Conservation (phyloP, 2,113 vertebrate species). For the Phainopepla nitens region DNA sequence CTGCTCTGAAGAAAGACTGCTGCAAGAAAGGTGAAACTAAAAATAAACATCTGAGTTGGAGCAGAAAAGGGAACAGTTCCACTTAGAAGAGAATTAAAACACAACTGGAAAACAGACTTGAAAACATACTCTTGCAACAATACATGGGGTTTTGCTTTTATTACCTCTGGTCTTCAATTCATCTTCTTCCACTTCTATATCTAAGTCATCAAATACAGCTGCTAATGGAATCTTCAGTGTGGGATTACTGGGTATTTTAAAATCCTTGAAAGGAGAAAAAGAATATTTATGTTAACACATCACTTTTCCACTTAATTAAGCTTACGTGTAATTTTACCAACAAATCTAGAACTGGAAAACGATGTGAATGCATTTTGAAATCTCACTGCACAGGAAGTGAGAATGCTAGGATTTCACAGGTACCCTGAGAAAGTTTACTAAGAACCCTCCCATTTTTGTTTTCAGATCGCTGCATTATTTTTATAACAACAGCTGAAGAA, state of each 20-base stretch:
- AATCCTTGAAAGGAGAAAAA: constrained; percentile 68
- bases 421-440: background rate
- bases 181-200: constrained; percentile 91
- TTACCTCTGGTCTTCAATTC: constrained; percentile 89
- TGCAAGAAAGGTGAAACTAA: background rate
- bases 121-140: background rate
- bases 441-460: background rate
- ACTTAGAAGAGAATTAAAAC: background rate
- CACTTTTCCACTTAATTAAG: background rate
- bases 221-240: constrained; percentile 84
- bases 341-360: background rate
- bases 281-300: background rate
- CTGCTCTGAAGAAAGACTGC: background rate
- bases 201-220: constrained; percentile 87
- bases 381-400: background rate
- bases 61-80: background rate
- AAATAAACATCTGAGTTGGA: background rate
- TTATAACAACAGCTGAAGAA: background rate
- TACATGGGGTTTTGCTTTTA: background rate
- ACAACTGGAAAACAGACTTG: background rate
- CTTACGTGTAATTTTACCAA: background rate
- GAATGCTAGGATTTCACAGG: background rate
- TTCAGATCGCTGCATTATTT: background rate
- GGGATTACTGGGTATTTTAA: constrained; percentile 81
- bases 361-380: background rate